These are phyloP conservation scores for Spatula versicolor DNA, from an alignment of 2,797 vertebrate species.

Conservation along the genomic window DNA sequence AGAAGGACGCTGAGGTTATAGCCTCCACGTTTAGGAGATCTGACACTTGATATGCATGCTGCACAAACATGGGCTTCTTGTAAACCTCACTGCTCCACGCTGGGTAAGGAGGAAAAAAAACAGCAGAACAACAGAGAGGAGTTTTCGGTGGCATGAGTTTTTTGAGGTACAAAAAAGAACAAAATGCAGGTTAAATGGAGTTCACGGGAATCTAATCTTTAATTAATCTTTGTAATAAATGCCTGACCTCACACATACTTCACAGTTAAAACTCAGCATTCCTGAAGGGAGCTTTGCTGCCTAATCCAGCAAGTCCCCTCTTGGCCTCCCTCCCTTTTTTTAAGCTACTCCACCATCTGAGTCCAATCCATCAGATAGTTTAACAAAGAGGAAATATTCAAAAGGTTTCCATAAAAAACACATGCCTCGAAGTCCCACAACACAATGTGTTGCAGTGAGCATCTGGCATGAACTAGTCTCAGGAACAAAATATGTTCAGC, in stretches of 20 bases:
- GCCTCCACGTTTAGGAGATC: neutral
- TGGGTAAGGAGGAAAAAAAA: neutral
- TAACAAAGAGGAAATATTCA: neutral
- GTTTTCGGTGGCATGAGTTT: neutral
- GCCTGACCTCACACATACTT: slow-evolving; percentile 56
- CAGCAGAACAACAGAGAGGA: neutral
- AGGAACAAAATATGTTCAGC: neutral
- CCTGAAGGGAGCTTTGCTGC: slow-evolving; percentile 47
- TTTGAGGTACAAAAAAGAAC: neutral
- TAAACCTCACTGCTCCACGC: neutral
- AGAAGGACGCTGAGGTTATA: neutral
- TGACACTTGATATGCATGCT: neutral
- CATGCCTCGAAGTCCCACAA: neutral
- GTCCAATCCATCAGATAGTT: neutral
- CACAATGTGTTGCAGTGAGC: fast-evolving
- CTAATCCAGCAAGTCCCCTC: slow-evolving; percentile 39
- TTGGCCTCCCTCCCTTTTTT: neutral
- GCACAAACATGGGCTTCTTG: neutral
- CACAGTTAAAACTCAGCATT: slow-evolving; percentile 57
- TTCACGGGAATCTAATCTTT: slow-evolving; percentile 61
- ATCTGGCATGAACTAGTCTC: fast-evolving
- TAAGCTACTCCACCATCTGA: neutral
- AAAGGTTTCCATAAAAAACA: neutral
- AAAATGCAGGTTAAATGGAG: slow-evolving; percentile 49
- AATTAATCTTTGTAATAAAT: slow-evolving; percentile 63